These are phyloP conservation scores for Actinernus sp. DNA, from an alignment of 92 coral and sea anemone species.

Conservation along the genomic window DNA sequence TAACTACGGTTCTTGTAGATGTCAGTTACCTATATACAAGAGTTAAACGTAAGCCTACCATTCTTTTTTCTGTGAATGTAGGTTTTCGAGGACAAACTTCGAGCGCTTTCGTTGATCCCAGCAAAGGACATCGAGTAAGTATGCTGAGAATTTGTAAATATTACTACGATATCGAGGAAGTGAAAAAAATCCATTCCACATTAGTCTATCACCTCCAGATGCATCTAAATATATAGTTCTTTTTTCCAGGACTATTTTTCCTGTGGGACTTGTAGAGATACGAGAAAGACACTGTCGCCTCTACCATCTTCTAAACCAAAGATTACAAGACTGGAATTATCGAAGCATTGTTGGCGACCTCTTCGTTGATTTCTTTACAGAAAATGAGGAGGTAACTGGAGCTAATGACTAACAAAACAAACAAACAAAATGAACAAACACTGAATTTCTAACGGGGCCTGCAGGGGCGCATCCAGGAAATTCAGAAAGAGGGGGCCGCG, in stretches of 20 bases:
- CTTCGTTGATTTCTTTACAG: conserved; percentile 49
- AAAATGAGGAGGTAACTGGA: conserved; percentile 31
- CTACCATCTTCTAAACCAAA: conserved; percentile 17
- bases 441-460: too few species aligned
- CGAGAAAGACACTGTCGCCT: conserved; percentile 39
- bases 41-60: background rate
- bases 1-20: background rate
- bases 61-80: background rate
- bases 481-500: too few species aligned
- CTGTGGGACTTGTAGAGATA: conserved; percentile 35
- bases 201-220: too few species aligned
- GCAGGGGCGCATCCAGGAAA: too few species aligned
- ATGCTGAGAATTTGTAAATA: background rate
- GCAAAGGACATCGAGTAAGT: conserved; percentile 64
- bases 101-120: conserved; percentile 37
- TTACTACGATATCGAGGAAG: too few species aligned
- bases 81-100: conserved; percentile 64
- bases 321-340: conserved; percentile 51
- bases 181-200: too few species aligned
- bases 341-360: conserved; percentile 63
- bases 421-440: too few species aligned
- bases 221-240: too few species aligned
- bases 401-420: too few species aligned
- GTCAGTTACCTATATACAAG: too few species aligned
- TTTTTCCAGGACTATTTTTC: conserved; percentile 51